These are phyloP conservation scores for Phaedon cochleariae DNA, from an alignment of 2,888 invertebrate species.

Conservation along the genomic window DNA sequence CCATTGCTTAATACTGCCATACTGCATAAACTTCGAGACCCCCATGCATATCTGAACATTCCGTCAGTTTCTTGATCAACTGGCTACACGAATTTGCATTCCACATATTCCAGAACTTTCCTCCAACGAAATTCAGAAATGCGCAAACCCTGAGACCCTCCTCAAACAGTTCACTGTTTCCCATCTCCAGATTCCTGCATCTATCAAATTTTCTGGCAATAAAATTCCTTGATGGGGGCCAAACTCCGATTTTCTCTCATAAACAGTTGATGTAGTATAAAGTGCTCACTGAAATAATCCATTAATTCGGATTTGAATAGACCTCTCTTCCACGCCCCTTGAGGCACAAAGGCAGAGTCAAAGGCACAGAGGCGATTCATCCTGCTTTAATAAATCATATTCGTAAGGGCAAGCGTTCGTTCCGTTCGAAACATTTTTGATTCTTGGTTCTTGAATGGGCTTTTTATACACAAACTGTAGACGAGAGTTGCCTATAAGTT, in stretches of 20 bases:
- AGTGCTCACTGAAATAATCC: constrained; percentile 38
- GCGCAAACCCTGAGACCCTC: too few relatives aligned
- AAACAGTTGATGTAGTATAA: constrained; percentile 30
- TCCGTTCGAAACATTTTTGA: constrained; percentile 36
- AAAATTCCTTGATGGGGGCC: not conserved
- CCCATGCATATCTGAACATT: not conserved
- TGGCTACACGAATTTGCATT: not conserved
- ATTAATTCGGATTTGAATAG: constrained; percentile 39
- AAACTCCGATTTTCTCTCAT: constrained; percentile 14
- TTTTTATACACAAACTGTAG: too few relatives aligned
- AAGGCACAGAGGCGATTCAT: constrained; percentile 39
- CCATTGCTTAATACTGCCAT: too few relatives aligned
- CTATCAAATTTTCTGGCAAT: not conserved
- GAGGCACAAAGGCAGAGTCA: constrained; percentile 35
- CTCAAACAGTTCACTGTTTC: not conserved
- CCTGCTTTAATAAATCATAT: constrained; percentile 38
- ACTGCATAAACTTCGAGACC: too few relatives aligned
- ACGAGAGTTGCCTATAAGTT: too few relatives aligned
- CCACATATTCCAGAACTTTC: not conserved
- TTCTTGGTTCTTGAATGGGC: too few relatives aligned
- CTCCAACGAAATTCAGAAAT: not conserved
- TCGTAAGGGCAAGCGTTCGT: constrained; percentile 24
- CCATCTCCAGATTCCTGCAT: not conserved
- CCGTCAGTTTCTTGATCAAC: not conserved
- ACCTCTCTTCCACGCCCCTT: constrained; percentile 29